Percentiles rank a stretch among this genome's conserved stretches.
These are phyloP conservation scores for Corvus cornix DNA, from an alignment of 2,113 vertebrate species.

Conservation along the genomic window DNA sequence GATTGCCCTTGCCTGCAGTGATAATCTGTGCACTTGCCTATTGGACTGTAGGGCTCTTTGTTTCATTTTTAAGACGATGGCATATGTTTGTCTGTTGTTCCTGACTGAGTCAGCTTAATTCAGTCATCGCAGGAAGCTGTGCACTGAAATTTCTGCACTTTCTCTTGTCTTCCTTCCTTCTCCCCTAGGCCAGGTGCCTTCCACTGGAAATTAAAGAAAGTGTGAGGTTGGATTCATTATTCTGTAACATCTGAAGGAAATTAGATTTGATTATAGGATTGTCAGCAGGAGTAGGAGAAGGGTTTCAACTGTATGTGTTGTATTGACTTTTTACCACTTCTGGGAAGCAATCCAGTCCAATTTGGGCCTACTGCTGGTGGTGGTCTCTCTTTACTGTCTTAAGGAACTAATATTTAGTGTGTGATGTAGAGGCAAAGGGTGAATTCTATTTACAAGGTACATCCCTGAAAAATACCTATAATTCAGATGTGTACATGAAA, in stretches of 20 bases:
- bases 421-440: background rate
- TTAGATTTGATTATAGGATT: conserved; percentile 15
- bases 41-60: background rate
- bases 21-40: background rate
- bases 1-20: background rate
- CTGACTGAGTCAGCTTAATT: background rate
- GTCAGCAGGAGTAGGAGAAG: background rate
- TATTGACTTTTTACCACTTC: conserved; percentile 5
- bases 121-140: background rate
- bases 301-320: background rate
- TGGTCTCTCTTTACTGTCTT: background rate
- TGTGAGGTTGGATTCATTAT: background rate
- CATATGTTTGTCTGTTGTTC: background rate
- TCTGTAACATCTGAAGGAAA: conserved; percentile 4
- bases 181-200: background rate
- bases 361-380: background rate
- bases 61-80: background rate
- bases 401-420: background rate
- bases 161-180: background rate
- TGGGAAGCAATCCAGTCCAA: background rate
- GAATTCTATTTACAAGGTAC: background rate
- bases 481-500: background rate
- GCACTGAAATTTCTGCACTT: background rate
- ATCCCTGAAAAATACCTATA: background rate
- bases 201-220: background rate